Percentiles rank a stretch among this genome's conserved stretches.
phyloP scores from a whole-genome alignment of 2,113 vertebrate genomes.

The Speoplatyrhinus poulsoni region DNA sequence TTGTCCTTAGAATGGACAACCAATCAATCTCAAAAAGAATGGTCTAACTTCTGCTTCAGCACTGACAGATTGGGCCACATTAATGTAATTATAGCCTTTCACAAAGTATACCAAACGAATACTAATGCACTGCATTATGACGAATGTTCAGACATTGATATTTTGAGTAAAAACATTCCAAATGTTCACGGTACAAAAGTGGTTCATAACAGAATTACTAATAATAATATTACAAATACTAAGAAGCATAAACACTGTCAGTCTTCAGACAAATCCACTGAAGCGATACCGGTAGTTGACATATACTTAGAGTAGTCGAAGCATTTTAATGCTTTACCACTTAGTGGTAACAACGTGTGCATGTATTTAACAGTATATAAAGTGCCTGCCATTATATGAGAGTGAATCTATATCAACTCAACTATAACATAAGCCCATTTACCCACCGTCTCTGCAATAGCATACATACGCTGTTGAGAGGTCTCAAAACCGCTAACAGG shows the following conservation, averaged over 20 bases:
- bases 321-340: background rate
- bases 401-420: background rate
- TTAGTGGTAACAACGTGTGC: background rate
- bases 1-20: constrained; percentile 12
- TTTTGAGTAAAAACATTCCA: constrained; percentile 1
- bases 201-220: background rate
- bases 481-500: no score
- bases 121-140: constrained; percentile 2
- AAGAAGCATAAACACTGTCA: no score
- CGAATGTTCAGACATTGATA: background rate
- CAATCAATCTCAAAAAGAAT: constrained; percentile 21
- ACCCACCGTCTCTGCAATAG: no score
- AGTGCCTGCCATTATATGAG: no score
- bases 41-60: constrained; percentile 30
- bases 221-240: no score
- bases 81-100: constrained; percentile 9
- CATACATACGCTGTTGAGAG: no score
- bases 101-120: constrained; percentile 11
- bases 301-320: background rate
- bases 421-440: background rate
- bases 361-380: background rate
- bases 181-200: constrained; percentile 6
- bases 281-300: background rate
- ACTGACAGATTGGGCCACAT: constrained; percentile 34
- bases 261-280: background rate